These are phyloP conservation scores for Pterocles burchelli DNA, from an alignment of 2,113 vertebrate species.

Conservation along the genomic window DNA sequence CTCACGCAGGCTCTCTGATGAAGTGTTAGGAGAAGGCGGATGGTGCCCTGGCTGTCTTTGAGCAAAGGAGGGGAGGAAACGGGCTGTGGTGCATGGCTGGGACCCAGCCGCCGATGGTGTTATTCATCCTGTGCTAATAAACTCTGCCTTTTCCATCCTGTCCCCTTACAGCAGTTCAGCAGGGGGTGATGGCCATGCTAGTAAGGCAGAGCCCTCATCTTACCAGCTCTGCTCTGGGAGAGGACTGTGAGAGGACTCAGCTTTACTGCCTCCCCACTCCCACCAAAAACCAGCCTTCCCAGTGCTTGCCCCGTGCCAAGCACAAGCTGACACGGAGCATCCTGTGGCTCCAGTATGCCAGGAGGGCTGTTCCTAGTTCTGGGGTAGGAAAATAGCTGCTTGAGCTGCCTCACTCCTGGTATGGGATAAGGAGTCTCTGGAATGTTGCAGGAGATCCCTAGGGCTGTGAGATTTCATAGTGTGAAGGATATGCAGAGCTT, in stretches of 20 bases:
- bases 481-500: not conserved
- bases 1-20: not conserved
- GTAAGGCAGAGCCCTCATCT: not conserved
- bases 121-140: not conserved
- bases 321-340: too few relatives aligned
- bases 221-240: not conserved
- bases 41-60: accelerated
- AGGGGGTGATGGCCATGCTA: not conserved
- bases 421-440: too few relatives aligned
- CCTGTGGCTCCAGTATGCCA: too few relatives aligned
- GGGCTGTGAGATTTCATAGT: not conserved
- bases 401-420: too few relatives aligned
- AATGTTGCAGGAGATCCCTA: not conserved
- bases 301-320: too few relatives aligned
- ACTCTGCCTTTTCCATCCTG: not conserved
- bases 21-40: not conserved
- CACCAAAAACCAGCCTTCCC: too few relatives aligned
- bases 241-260: too few relatives aligned
- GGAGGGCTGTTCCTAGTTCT: too few relatives aligned
- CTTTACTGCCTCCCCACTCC: too few relatives aligned
- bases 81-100: not conserved
- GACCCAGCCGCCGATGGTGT: not conserved
- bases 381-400: too few relatives aligned
- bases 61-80: not conserved
- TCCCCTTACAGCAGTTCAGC: not conserved